phyloP scores from a whole-genome alignment of 2,797 vertebrate species.

The Bucorvus abyssinicus region DNA sequence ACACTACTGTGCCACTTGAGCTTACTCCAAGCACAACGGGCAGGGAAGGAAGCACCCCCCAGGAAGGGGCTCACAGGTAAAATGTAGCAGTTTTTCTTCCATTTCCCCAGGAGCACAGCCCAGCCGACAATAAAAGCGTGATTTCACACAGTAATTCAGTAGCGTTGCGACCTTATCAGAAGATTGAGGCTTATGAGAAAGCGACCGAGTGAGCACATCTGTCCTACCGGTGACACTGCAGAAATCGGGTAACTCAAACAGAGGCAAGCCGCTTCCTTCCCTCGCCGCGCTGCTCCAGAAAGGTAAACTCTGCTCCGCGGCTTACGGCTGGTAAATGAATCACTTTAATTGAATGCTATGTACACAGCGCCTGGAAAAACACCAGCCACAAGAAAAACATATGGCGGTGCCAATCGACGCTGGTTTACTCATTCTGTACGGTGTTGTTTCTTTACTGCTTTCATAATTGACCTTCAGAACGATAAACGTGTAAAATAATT shows the following conservation, averaged over 20 bases:
- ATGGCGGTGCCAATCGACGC: constrained; percentile 87
- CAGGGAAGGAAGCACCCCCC: neutral
- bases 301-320: constrained; percentile 75
- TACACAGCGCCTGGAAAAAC: constrained; percentile 88
- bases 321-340: constrained; percentile 86
- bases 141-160: neutral
- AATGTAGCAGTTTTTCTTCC: neutral
- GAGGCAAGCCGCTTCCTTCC: constrained; percentile 76
- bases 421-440: constrained; percentile 86
- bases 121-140: neutral
- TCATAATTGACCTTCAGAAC: constrained; percentile 96
- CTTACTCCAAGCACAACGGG: neutral
- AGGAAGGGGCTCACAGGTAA: fast-evolving
- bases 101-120: neutral
- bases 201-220: constrained; percentile 81
- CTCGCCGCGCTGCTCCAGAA: constrained; percentile 79
- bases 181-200: constrained; percentile 68
- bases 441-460: constrained; percentile 88
- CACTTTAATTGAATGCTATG: constrained; percentile 91
- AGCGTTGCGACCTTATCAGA: constrained; percentile 52
- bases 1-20: fast-evolving
- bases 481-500: constrained; percentile 93
- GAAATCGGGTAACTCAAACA: constrained; percentile 92
- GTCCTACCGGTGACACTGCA: constrained; percentile 76
- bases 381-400: constrained; percentile 85